phyloP scores from a whole-genome alignment of 2,797 vertebrate species.

The Telmatherina bonti region DNA sequence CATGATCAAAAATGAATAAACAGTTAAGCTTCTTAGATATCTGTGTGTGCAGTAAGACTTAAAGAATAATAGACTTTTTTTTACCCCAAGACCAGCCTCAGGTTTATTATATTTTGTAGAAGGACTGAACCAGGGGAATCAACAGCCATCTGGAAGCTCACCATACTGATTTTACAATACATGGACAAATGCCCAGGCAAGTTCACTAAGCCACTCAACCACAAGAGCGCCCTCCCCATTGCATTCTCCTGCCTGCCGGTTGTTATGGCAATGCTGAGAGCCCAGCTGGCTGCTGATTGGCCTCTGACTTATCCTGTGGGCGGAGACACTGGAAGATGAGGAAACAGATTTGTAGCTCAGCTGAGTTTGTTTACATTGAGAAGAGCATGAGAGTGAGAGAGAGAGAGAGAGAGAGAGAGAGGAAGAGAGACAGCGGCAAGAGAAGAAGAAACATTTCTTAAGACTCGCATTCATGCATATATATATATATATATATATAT shows the following conservation, averaged over 20 bases:
- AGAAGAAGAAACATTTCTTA: slow-evolving; percentile 13
- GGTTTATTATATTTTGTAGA: slow-evolving; percentile 9
- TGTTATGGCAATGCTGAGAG: slow-evolving; percentile 65
- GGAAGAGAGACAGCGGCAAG: too few species aligned
- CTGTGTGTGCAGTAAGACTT: not conserved
- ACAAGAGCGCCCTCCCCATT: slow-evolving; percentile 67
- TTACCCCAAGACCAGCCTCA: not conserved
- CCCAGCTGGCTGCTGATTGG: slow-evolving; percentile 58
- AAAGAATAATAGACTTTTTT: slow-evolving; percentile 3
- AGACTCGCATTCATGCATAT: not conserved
- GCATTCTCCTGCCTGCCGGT: slow-evolving; percentile 45
- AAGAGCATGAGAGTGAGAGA: slow-evolving; percentile 12
- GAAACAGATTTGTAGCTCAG: slow-evolving; percentile 63
- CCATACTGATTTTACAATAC: slow-evolving; percentile 56
- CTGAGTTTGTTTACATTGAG: slow-evolving; percentile 75
- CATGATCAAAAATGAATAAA: slow-evolving; percentile 3
- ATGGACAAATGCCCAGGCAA: slow-evolving; percentile 59
- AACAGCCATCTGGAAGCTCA: slow-evolving; percentile 32
- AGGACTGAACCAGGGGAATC: slow-evolving; percentile 13
- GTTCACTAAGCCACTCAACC: slow-evolving; percentile 69
- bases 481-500: too few species aligned
- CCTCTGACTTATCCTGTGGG: slow-evolving; percentile 53
- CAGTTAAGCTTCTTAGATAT: not conserved
- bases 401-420: slow-evolving; percentile 7
- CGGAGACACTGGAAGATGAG: slow-evolving; percentile 42